phyloP scores from a whole-genome alignment of 2,113 vertebrate species.

The Phocoena sinus region DNA sequence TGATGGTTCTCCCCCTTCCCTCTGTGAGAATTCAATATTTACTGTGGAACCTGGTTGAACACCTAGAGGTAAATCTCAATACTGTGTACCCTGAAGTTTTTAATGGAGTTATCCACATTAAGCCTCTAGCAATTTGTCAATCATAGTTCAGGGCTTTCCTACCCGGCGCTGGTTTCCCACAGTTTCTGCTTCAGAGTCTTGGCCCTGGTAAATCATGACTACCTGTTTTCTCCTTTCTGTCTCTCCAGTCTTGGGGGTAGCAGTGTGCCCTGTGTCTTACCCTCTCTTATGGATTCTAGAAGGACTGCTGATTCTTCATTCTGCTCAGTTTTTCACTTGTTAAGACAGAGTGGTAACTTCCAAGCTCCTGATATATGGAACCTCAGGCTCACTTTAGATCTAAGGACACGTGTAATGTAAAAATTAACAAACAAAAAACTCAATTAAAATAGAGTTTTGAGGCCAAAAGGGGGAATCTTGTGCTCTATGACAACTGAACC shows the following conservation, averaged over 20 bases:
- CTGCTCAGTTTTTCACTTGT: background rate
- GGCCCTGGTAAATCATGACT: background rate
- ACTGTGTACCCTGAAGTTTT: background rate
- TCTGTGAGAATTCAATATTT: background rate
- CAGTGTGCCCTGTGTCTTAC: background rate
- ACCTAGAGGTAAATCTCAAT: background rate
- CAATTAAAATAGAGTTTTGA: background rate
- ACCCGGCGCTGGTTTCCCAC: background rate
- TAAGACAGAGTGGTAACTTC: background rate
- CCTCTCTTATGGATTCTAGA: background rate
- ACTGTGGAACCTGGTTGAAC: background rate
- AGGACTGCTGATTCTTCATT: background rate
- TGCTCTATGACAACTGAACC: background rate
- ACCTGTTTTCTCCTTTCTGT: background rate
- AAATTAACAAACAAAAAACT: background rate
- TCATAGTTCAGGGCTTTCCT: background rate
- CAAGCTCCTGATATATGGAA: background rate
- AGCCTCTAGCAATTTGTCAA: background rate
- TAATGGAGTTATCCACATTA: background rate
- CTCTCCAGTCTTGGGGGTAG: background rate
- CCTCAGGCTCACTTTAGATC: background rate
- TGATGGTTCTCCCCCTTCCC: background rate
- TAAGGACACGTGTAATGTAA: background rate
- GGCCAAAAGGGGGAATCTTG: background rate
- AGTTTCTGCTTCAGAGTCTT: background rate